Conservation (phyloP, 2,113 vertebrate species). For the Falco punctatus region DNA sequence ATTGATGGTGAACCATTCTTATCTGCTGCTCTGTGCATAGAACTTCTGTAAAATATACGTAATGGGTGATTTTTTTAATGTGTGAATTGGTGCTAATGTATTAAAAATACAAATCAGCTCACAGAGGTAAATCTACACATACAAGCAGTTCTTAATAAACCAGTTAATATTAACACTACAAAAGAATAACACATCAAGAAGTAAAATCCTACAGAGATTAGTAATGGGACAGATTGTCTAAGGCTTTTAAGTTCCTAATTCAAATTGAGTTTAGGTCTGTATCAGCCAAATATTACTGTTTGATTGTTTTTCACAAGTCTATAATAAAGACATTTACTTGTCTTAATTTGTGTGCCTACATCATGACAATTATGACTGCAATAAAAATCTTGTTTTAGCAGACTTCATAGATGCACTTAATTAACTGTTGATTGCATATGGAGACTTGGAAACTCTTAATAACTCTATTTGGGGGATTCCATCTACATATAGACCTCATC, state of each 20-base stretch:
- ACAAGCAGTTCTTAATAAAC: not conserved
- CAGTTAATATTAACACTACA: not conserved
- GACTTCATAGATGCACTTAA: not conserved
- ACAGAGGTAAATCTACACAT: not conserved
- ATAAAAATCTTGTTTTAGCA: not conserved
- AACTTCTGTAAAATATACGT: not conserved
- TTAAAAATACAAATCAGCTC: not conserved
- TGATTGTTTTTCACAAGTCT: not conserved
- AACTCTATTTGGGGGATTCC: not conserved
- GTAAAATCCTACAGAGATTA: not conserved
- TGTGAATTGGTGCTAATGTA: not conserved
- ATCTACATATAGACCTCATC: not conserved
- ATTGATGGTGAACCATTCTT: not conserved
- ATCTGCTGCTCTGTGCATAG: not conserved
- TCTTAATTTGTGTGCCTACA: not conserved
- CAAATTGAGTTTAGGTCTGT: not conserved
- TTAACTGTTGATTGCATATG: not conserved
- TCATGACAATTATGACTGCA: not conserved
- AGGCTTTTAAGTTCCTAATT: not conserved
- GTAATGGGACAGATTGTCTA: not conserved
- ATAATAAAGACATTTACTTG: not conserved
- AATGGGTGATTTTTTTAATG: not conserved
- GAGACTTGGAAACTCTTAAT: not conserved
- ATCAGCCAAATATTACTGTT: not conserved
- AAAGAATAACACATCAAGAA: not conserved